Percentiles rank a stretch among this genome's conserved stretches.
Evolutionary conservation across 2,797 vertebrate genomes (phyloP).

Genomic region (Jordanella pulchra): DNA sequence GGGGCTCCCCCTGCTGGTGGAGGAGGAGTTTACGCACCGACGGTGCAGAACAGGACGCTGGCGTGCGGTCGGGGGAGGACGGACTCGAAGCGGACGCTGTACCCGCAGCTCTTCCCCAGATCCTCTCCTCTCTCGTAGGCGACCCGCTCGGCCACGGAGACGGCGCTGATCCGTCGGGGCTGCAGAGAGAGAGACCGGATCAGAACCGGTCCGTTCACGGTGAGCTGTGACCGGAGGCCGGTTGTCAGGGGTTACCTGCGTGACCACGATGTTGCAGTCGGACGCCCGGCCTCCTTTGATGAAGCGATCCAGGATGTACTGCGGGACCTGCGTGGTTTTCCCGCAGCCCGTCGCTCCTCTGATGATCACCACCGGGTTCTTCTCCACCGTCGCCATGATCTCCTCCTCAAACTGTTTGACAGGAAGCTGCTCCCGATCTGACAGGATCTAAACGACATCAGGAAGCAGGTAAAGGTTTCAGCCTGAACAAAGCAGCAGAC

Average conservation of each 20-base stretch:
- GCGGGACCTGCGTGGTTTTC: constrained; percentile 97
- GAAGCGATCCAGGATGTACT: constrained; percentile 92
- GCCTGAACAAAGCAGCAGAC: accelerated
- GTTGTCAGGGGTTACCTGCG: constrained; percentile 83
- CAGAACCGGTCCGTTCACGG: neutral
- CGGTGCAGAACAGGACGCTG: constrained; percentile 95
- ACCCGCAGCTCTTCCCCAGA: constrained; percentile 93
- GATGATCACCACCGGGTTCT: constrained; percentile 89
- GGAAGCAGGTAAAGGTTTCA: neutral
- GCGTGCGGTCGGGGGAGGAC: constrained; percentile 92
- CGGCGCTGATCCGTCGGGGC: constrained; percentile 95
- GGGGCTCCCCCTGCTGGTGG: neutral
- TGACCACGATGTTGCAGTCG: constrained; percentile 94
- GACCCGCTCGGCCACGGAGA: constrained; percentile 94
- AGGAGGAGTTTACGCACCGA: constrained; percentile 79
- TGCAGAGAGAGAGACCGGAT: constrained; percentile 50
- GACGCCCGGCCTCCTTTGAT: constrained; percentile 81
- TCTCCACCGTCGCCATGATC: constrained; percentile 82
- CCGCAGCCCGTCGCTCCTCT: constrained; percentile 95
- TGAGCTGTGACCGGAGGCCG: no score
- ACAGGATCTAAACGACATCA: constrained; percentile 75
- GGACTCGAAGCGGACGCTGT: constrained; percentile 96
- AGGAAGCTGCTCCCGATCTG: constrained; percentile 85
- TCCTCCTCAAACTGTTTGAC: constrained; percentile 90
- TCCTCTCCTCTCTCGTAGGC: constrained; percentile 90